A percentile compares a stretch with the other conserved stretches of the same genome.
Evolutionary conservation across 2,888 invertebrate species (phyloP).

Genomic region (Standfussiana lucernea): DNA sequence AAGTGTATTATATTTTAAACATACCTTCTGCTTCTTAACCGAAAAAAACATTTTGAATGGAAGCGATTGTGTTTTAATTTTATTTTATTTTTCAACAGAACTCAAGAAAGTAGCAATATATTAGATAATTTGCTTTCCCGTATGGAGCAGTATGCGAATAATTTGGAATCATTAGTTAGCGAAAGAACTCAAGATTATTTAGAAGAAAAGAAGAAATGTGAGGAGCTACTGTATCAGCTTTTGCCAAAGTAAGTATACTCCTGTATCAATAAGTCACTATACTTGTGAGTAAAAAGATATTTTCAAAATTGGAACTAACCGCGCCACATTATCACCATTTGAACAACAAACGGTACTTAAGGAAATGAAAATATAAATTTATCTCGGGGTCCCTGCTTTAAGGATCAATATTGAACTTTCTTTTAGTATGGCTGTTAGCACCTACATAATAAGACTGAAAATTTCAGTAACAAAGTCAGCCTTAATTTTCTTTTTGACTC

Average conservation of each 20-base stretch:
- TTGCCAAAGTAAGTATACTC: slow-evolving; percentile 95
- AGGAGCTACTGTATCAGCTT: slow-evolving; percentile 98
- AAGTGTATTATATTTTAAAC: not conserved
- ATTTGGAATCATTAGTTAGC: slow-evolving; percentile 98
- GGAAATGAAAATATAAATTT: not conserved
- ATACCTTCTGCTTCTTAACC: slow-evolving; percentile 8
- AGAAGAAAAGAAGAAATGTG: slow-evolving; percentile 99
- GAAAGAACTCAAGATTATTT: slow-evolving; percentile 99
- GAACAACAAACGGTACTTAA: not conserved
- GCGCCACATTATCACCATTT: not conserved
- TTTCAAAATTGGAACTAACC: not conserved
- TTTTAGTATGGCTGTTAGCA: not conserved
- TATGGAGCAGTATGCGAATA: slow-evolving; percentile 99
- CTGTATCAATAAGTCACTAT: not conserved
- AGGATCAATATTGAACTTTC: not conserved
- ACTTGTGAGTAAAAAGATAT: not conserved
- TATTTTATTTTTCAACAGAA: slow-evolving; percentile 89
- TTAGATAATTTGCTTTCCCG: slow-evolving; percentile 98
- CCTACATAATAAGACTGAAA: not conserved
- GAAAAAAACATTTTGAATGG: not conserved
- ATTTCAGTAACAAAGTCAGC: slow-evolving; percentile 3
- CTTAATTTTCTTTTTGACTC: slow-evolving; percentile 4
- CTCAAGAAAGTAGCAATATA: slow-evolving; percentile 97
- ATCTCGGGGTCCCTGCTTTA: slow-evolving; percentile 18
- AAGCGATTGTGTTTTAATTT: not conserved